Evolutionary conservation across 1,140 invertebrate genomes (phyloP).

Genomic region (Hestina assimilis): DNA sequence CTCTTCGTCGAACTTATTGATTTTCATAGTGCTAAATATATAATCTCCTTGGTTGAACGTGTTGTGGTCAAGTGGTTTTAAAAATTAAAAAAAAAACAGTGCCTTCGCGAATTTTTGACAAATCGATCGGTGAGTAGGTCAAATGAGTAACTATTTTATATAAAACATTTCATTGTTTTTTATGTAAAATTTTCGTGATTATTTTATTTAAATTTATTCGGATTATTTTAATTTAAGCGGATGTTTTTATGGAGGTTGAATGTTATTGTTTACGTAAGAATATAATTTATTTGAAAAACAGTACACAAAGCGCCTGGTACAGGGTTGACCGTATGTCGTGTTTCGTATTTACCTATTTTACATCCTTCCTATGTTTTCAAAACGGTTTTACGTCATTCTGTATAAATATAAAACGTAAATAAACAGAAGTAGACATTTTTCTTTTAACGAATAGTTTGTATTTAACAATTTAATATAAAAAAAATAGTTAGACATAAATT

Average conservation of each 20-base stretch:
- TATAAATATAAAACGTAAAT: background rate
- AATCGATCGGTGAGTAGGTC: constrained; percentile 56
- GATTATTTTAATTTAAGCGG: background rate
- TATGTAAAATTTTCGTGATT: constrained; percentile 1
- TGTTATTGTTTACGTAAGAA: constrained; percentile 30
- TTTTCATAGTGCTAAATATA: constrained; percentile 57
- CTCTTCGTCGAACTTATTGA: constrained; percentile 55
- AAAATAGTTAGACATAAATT: too few relatives aligned
- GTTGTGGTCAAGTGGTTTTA: constrained; percentile 39
- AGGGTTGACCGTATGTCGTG: constrained; percentile 1
- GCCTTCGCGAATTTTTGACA: constrained; percentile 47
- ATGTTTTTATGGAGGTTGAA: constrained; percentile 31
- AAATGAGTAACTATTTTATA: constrained; percentile 22
- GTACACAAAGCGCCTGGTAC: background rate
- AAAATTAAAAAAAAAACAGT: constrained; percentile 42
- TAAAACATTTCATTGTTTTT: constrained; percentile 21
- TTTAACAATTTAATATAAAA: too few relatives aligned
- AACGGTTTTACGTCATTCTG: background rate
- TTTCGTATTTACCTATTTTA: background rate
- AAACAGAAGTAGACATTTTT: background rate
- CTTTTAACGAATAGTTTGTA: background rate
- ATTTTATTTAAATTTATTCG: background rate
- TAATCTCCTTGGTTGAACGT: constrained; percentile 36
- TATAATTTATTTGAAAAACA: background rate
- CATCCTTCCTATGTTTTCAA: background rate